Conservation (phyloP, 2,113 vertebrate genomes). For the Gambusia affinis region DNA sequence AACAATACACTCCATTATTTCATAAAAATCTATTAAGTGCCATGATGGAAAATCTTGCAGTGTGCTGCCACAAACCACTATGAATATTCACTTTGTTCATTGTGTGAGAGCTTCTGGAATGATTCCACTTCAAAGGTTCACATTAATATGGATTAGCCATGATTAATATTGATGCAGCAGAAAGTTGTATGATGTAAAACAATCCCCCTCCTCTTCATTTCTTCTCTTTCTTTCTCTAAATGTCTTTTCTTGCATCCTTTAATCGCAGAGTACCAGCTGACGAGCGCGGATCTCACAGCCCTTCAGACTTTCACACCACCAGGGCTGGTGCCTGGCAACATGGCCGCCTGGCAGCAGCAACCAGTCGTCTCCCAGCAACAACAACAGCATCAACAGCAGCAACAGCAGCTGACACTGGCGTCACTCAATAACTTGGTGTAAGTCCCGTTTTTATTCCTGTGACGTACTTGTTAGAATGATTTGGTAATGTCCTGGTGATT, state of each 20-base stretch:
- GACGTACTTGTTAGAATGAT: background rate
- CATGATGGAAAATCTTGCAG: slow-evolving; percentile 39
- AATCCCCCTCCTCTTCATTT: slow-evolving; percentile 34
- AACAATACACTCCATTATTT: slow-evolving; percentile 20
- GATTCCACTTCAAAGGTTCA: slow-evolving; percentile 73
- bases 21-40: slow-evolving; percentile 9
- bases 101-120: slow-evolving; percentile 67
- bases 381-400: slow-evolving; percentile 73
- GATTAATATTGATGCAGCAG: slow-evolving; percentile 73
- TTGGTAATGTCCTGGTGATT: slow-evolving; percentile 15
- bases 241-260: slow-evolving; percentile 24
- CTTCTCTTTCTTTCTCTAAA: slow-evolving; percentile 21
- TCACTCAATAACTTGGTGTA: slow-evolving; percentile 93
- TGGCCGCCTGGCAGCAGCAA: slow-evolving; percentile 93
- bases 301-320: slow-evolving; percentile 92
- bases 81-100: slow-evolving; percentile 78
- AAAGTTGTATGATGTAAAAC: slow-evolving; percentile 74
- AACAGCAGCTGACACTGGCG: slow-evolving; percentile 87
- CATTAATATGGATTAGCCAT: slow-evolving; percentile 76
- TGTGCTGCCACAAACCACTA: slow-evolving; percentile 53
- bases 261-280: slow-evolving; percentile 92
- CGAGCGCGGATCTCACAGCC: slow-evolving; percentile 91
- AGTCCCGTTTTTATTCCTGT: slow-evolving; percentile 63
- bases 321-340: slow-evolving; percentile 89
- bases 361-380: slow-evolving; percentile 79